Evolutionary conservation across 2,113 vertebrate genomes (phyloP).

Genomic region (Mus pahari): DNA sequence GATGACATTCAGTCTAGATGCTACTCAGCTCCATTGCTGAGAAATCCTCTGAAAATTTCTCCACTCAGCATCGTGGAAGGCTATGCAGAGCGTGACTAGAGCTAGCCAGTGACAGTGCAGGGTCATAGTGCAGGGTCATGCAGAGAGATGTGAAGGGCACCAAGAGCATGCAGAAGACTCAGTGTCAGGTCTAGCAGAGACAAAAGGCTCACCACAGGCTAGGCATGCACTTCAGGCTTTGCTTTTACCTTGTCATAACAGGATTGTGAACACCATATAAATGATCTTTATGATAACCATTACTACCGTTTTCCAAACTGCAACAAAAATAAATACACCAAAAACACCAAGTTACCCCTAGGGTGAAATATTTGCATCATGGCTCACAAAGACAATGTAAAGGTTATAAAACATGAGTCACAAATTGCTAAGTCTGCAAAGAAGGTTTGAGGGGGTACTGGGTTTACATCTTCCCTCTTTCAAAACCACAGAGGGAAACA

Average conservation of each 20-base stretch:
- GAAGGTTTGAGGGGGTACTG: conserved; percentile 18
- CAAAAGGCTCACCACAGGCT: background rate
- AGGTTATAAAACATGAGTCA: conserved; percentile 33
- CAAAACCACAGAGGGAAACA: background rate
- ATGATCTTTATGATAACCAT: conserved; percentile 97
- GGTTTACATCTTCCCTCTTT: conserved; percentile 32
- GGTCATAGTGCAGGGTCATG: conserved; percentile 67
- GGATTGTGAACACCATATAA: conserved; percentile 94
- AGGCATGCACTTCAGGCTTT: conserved; percentile 83
- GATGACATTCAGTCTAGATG: background rate
- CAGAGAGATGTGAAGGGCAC: conserved; percentile 60
- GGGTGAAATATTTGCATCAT: conserved; percentile 71
- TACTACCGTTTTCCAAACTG: conserved; percentile 97
- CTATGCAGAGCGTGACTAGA: conserved; percentile 16
- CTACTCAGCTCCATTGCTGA: background rate
- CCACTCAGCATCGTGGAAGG: background rate
- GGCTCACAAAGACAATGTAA: conserved; percentile 79
- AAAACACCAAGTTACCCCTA: conserved; percentile 84
- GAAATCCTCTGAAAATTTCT: background rate
- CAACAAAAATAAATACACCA: conserved; percentile 91
- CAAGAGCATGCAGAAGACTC: conserved; percentile 69
- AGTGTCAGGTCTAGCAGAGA: conserved; percentile 21
- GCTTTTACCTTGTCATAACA: conserved; percentile 94
- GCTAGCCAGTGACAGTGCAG: conserved; percentile 15
- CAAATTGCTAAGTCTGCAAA: conserved; percentile 56